Evolutionary conservation across 23 tunicate genomes (phyloP).

Genomic region (Styela clava): DNA sequence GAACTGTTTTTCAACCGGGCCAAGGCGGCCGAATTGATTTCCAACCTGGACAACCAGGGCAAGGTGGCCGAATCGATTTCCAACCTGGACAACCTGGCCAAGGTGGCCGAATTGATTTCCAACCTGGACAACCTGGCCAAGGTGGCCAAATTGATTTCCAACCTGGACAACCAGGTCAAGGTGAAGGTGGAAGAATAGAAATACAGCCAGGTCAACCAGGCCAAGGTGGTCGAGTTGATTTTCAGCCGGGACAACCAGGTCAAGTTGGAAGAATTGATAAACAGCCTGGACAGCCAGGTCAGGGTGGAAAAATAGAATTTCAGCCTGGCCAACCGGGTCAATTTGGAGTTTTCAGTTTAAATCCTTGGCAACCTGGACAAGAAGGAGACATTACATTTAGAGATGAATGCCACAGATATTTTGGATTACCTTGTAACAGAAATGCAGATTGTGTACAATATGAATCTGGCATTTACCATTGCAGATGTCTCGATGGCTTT

Average conservation of each 20-base stretch:
- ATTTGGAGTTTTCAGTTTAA: neutral
- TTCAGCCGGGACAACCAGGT: neutral
- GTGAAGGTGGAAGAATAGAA: neutral
- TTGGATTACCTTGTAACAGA: neutral
- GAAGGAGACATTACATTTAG: neutral
- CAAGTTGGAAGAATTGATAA: neutral
- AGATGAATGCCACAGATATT: slow-evolving; percentile 3
- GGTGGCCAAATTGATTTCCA: neutral
- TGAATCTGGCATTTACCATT: neutral
- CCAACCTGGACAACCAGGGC: slow-evolving; percentile 22
- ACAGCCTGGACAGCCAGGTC: neutral
- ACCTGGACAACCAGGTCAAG: neutral
- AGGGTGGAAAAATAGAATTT: neutral
- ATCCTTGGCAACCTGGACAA: neutral
- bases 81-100: neutral
- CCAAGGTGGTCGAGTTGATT: neutral
- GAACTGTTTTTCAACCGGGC: neutral
- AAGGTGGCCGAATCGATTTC: neutral
- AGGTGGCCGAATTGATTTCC: neutral
- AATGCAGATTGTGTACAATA: neutral
- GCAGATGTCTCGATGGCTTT: neutral
- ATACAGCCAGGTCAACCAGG: neutral
- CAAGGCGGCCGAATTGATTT: too few relatives aligned
- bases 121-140: neutral
- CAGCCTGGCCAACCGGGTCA: neutral